phyloP scores from a whole-genome alignment of 2,797 vertebrate genomes.

The Protonibea diacanthus region DNA sequence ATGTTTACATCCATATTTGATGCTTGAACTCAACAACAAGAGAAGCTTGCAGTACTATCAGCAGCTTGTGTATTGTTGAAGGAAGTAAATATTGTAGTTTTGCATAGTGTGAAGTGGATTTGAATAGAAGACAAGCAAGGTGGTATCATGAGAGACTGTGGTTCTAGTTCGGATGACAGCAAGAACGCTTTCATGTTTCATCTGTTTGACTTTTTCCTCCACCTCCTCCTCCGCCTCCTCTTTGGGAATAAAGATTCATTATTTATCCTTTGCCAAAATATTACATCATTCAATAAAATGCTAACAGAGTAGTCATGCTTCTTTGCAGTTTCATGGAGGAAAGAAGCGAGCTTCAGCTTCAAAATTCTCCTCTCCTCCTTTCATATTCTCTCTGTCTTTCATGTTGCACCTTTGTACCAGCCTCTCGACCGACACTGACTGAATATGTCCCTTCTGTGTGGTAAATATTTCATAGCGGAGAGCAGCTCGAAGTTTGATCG shows the following conservation, averaged over 20 bases:
- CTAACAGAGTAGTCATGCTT: slow-evolving; percentile 58
- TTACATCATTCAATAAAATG: slow-evolving; percentile 70
- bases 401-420: slow-evolving; percentile 75
- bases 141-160: slow-evolving; percentile 18
- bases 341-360: slow-evolving; percentile 46
- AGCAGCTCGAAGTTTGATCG: slow-evolving; percentile 82
- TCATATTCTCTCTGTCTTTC: slow-evolving; percentile 75
- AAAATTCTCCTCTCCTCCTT: slow-evolving; percentile 62
- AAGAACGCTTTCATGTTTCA: slow-evolving; percentile 38
- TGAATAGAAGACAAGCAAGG: slow-evolving; percentile 12
- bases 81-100: slow-evolving; percentile 13
- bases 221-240: slow-evolving; percentile 9
- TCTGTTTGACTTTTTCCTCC: slow-evolving; percentile 32
- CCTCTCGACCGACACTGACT: slow-evolving; percentile 69
- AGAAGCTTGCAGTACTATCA: not conserved
- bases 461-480: slow-evolving; percentile 84
- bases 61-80: not conserved
- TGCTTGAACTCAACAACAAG: slow-evolving; percentile 10
- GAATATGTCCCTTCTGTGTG: slow-evolving; percentile 78
- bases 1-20: slow-evolving; percentile 16
- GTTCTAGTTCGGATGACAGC: slow-evolving; percentile 30
- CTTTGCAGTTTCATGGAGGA: slow-evolving; percentile 41
- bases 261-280: slow-evolving; percentile 65
- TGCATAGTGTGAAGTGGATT: slow-evolving; percentile 11
- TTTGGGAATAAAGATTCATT: slow-evolving; percentile 53